Percentiles rank a stretch among this genome's conserved stretches.
Evolutionary conservation across 2,888 invertebrate species (phyloP).

Genomic region (Cryptus viduatorius): DNA sequence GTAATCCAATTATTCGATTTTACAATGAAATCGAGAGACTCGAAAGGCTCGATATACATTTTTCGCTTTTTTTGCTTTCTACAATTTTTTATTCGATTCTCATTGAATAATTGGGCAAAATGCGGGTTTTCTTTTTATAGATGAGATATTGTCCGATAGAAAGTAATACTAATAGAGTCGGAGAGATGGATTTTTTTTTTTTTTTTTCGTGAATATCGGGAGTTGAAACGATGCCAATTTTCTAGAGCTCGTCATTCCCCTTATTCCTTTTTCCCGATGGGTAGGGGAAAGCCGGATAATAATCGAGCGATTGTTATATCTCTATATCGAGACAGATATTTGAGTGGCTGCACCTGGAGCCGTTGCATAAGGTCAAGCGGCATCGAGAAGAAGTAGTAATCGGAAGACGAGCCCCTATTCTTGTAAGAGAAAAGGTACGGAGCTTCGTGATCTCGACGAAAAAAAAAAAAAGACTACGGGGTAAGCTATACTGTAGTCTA

Average conservation of each 20-base stretch:
- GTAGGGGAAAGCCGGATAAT: slow-evolving; percentile 8
- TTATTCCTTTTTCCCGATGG: not conserved
- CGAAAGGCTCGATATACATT: not conserved
- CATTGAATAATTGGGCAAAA: slow-evolving; percentile 48
- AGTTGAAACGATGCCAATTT: slow-evolving; percentile 37
- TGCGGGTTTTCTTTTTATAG: not conserved
- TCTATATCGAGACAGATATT: slow-evolving; percentile 32
- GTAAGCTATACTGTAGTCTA: slow-evolving; percentile 16
- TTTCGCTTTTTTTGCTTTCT: slow-evolving; percentile 52
- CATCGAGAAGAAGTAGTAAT: slow-evolving; percentile 40
- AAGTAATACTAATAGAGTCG: slow-evolving; percentile 25
- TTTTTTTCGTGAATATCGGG: not conserved
- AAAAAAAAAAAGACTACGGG: not conserved
- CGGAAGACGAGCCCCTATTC: slow-evolving; percentile 33
- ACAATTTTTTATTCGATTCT: slow-evolving; percentile 4
- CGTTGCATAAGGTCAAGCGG: slow-evolving; percentile 52
- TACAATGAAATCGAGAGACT: slow-evolving; percentile 15
- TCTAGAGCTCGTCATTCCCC: not conserved
- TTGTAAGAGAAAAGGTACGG: slow-evolving; percentile 25
- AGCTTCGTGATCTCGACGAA: slow-evolving; percentile 9
- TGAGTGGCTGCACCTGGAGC: slow-evolving; percentile 23
- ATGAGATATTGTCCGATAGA: slow-evolving; percentile 5
- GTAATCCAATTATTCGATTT: slow-evolving; percentile 64
- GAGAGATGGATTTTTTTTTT: slow-evolving; percentile 9
- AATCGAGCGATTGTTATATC: slow-evolving; percentile 40